These are phyloP conservation scores for Tapera naevia DNA, from an alignment of 2,797 vertebrate species.

Conservation along the genomic window DNA sequence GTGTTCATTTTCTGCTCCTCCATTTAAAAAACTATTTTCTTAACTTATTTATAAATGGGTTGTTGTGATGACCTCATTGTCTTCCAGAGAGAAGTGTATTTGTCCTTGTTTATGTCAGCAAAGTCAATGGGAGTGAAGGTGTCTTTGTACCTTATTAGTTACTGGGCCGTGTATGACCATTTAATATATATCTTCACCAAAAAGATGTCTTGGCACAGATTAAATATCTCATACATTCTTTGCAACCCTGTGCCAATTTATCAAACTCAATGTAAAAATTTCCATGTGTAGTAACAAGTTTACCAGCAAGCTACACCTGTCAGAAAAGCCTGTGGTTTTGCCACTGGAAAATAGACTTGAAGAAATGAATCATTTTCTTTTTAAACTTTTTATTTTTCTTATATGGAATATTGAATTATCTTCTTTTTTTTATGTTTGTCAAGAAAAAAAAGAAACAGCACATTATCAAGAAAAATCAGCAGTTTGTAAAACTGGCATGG, in stretches of 20 bases:
- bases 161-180: background rate
- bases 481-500: background rate
- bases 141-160: background rate
- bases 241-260: background rate
- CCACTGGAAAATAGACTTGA: background rate
- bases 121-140: background rate
- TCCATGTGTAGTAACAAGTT: background rate
- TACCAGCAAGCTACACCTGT: background rate
- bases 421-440: background rate
- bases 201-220: background rate
- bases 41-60: background rate
- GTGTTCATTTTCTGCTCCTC: background rate
- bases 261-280: background rate
- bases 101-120: background rate
- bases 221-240: background rate
- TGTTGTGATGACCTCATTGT: background rate
- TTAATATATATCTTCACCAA: background rate
- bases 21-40: background rate
- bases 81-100: background rate
- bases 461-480: background rate
- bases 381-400: background rate
- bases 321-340: background rate
- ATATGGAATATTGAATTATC: background rate
- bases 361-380: background rate
- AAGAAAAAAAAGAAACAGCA: slow-evolving; percentile 8